phyloP scores from a whole-genome alignment of 2,113 vertebrate species.

The Philantomba maxwellii region DNA sequence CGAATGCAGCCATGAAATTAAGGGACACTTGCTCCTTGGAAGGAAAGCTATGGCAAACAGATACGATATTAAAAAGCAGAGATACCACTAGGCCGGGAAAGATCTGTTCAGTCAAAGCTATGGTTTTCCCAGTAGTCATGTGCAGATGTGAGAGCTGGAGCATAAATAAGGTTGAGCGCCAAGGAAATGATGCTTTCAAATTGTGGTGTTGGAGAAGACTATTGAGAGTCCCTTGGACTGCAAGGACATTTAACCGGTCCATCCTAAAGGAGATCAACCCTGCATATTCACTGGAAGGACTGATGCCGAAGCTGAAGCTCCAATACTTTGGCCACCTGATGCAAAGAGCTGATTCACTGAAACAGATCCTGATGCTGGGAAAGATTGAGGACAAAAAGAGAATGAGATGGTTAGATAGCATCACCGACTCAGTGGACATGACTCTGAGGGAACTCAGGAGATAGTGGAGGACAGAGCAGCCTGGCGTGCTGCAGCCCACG shows the following conservation, averaged over 20 bases:
- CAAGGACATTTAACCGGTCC: background rate
- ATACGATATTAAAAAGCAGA: background rate
- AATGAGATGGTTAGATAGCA: background rate
- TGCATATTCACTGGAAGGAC: background rate
- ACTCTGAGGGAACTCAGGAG: background rate
- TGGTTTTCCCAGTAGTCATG: background rate
- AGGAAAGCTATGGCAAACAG: background rate
- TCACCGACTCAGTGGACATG: background rate
- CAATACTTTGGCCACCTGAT: background rate
- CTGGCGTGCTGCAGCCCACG: background rate
- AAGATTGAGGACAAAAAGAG: background rate
- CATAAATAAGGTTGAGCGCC: background rate
- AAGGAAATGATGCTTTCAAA: background rate
- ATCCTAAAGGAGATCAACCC: background rate
- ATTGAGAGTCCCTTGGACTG: background rate
- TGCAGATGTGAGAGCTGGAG: background rate
- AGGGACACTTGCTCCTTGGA: background rate
- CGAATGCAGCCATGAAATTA: background rate
- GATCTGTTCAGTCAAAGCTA: background rate
- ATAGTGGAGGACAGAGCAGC: background rate
- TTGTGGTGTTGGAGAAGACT: background rate
- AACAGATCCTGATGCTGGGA: background rate
- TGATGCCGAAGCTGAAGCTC: background rate
- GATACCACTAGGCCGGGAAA: background rate
- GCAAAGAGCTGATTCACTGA: background rate